Percentiles rank a stretch among this genome's conserved stretches.
These are phyloP conservation scores for Eurystomus gularis DNA, from an alignment of 2,113 vertebrate species.

Conservation along the genomic window DNA sequence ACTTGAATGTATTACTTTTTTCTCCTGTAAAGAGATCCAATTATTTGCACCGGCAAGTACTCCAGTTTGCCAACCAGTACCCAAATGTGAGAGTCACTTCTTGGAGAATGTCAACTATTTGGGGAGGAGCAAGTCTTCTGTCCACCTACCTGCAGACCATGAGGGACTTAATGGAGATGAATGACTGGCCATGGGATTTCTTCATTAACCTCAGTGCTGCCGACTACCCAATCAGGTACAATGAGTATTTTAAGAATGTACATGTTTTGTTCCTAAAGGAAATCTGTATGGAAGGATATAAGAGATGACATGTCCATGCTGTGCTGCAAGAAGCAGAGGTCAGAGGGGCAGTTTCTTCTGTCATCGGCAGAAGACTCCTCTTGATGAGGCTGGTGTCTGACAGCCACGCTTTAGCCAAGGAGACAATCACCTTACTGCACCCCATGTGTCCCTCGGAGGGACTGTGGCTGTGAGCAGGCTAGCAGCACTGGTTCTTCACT, in stretches of 20 bases:
- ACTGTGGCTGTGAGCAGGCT: neutral
- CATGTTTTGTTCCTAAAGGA: neutral
- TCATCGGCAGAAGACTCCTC: neutral
- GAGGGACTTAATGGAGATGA: slow-evolving; percentile 93
- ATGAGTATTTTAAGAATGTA: neutral
- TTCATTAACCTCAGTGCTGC: slow-evolving; percentile 99
- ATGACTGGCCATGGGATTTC: slow-evolving; percentile 97
- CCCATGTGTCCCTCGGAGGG: neutral
- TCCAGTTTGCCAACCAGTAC: slow-evolving; percentile 83
- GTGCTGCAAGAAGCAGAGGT: neutral
- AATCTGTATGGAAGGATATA: neutral
- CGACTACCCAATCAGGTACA: slow-evolving; percentile 96
- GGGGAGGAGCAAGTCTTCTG: slow-evolving; percentile 96
- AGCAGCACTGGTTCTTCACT: neutral
- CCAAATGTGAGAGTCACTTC: slow-evolving; percentile 90
- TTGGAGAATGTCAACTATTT: slow-evolving; percentile 98
- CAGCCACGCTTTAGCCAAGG: neutral
- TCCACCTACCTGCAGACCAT: slow-evolving; percentile 95
- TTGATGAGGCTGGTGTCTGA: neutral
- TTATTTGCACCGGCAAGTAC: slow-evolving; percentile 91
- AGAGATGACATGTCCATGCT: neutral
- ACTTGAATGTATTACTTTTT: slow-evolving; percentile 43
- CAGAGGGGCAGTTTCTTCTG: neutral
- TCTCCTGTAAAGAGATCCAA: slow-evolving; percentile 85
- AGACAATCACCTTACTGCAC: neutral